Base-by-base conservation (phyloP, 1,140 invertebrate genomes). In the Ceratitis capitata region DNA sequence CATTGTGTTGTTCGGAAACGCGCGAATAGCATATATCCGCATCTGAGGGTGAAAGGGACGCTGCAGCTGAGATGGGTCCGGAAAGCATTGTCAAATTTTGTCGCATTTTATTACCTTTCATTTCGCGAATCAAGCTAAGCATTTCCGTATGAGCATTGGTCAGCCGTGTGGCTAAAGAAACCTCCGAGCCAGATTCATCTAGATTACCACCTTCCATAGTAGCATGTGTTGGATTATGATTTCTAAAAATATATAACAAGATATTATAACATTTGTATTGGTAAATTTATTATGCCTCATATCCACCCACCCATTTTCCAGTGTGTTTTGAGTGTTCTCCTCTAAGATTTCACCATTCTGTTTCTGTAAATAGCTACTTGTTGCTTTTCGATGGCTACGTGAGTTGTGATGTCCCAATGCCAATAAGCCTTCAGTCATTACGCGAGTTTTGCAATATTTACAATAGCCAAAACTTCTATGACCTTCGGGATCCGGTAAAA, bases 381-480 rank as follows among this genome's bases (percentile, higher is more conserved):
- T 78, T 1, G 69, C 69, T 26, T 42, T 78, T 26, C 69, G 32
- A 35, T 78, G 69, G 9, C 39, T 78, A 12, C 69, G 69, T 2
- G 69, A 78, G 39, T 78, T 78, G 23, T 78, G 69, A 26, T 78
- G 69, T 26, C 19, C 69, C n/a, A 78, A 78, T 12, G 69, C 69
- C 39, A 78, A 39, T 23, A 78, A 45, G 12, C 69, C 69, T 35
- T 78, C 69, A 10, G 69, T 78, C 69, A 45, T 78, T 23, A 78
- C 69, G n/a, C 69, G 69, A 45, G 69, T 78, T 45, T 78, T 78
- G 69, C 69, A 78, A 23, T 39, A 78, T 47, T 78, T 78, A 47
- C 69, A 78, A 78, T 78, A 78, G 4, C 49, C 45, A 83, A 53
- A 51, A 83, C 47, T 83, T 53, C 47, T 53, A 45, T 83, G 19